Evolutionary conservation across 2,797 vertebrate species (phyloP), one percentile per base, ranked within the genome.

Genomic region (Rousettus madagascariensis): DNA sequence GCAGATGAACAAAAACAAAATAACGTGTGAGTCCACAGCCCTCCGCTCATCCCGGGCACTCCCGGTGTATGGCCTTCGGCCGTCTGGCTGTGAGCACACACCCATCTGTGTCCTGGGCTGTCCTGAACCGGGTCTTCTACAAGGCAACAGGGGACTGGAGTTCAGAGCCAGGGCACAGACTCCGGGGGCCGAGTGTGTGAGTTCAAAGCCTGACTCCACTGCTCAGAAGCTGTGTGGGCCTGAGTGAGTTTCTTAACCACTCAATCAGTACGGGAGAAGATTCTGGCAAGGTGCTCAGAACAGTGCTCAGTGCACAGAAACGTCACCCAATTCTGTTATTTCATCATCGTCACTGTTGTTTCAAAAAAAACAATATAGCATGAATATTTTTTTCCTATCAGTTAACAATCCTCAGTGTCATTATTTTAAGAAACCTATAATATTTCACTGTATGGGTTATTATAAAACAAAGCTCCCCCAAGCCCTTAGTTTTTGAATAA

Each of bases 51-150:
- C 66, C 41, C 65, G 4, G 41, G 1, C 6, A 49, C 26, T 6
- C 1, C 1, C 30, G 55, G 33, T 6, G 2, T 1, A 7, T 16
- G 8, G 49, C 3, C 26, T 49, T 41, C 2, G 0, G 30, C 4
- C 0, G 0, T 5, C 26, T 2, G 65, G 61, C 28, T 8, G 4
- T 7, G 41, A 46, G 11, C 5, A 22, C 4, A n/a, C 5, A 6
- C 1, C 8, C 0, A 8, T 30, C 3, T 13, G 15, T 30, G 22
- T 7, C 20, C 53, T 61, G 2, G 0, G 3, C 68, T 66, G 17
- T 3, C 10, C 11, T 30, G 46, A 30, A 20, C 0, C 1, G 51
- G 3, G 2, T n/a, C 24, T 65, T 20, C 86, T 20, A 46, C 4
- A 43, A 68, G 49, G 36, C 8, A 28, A 53, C 2, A n/a, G n/a